phyloP scores from a whole-genome alignment of 2,113 vertebrate species.

The Tragelaphus buxtoni region DNA sequence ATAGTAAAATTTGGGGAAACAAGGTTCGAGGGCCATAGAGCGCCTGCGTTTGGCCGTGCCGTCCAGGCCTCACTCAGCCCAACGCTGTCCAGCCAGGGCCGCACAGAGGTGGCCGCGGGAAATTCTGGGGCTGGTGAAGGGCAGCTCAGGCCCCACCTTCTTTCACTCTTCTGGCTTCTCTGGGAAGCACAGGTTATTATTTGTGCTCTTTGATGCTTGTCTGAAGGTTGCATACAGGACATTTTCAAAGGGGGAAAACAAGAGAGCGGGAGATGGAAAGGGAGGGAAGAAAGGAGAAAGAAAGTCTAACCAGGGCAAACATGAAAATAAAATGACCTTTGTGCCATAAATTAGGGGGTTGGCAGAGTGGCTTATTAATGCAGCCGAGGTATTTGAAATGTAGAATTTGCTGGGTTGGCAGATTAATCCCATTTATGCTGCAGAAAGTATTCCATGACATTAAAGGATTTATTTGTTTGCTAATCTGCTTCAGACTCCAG shows the following conservation, averaged over 20 bases:
- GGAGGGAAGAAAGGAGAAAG: not conserved
- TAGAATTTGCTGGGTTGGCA: slow-evolving; percentile 44
- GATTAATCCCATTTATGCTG: slow-evolving; percentile 65
- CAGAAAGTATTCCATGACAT: slow-evolving; percentile 70
- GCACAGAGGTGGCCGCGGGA: fast-evolving
- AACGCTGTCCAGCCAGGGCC: not conserved
- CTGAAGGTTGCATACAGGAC: not conserved
- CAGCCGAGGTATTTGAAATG: slow-evolving; percentile 22
- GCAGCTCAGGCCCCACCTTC: not conserved
- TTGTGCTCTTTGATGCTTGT: not conserved
- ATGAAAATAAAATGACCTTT: not conserved
- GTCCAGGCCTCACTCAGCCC: not conserved
- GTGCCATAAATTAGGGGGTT: not conserved
- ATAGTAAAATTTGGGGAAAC: fast-evolving
- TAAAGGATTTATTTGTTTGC: slow-evolving; percentile 75
- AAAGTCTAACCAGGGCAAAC: not conserved
- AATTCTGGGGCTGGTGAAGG: not conserved
- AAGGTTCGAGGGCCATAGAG: fast-evolving
- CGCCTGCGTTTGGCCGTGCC: fast-evolving
- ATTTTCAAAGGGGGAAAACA: not conserved
- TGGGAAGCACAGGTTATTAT: not conserved
- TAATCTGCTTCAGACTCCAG: slow-evolving; percentile 70
- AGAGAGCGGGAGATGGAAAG: not conserved
- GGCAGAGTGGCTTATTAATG: slow-evolving; percentile 1
- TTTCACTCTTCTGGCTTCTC: not conserved